phyloP scores from a whole-genome alignment of 2,113 vertebrate species.

The Noturus placidus region DNA sequence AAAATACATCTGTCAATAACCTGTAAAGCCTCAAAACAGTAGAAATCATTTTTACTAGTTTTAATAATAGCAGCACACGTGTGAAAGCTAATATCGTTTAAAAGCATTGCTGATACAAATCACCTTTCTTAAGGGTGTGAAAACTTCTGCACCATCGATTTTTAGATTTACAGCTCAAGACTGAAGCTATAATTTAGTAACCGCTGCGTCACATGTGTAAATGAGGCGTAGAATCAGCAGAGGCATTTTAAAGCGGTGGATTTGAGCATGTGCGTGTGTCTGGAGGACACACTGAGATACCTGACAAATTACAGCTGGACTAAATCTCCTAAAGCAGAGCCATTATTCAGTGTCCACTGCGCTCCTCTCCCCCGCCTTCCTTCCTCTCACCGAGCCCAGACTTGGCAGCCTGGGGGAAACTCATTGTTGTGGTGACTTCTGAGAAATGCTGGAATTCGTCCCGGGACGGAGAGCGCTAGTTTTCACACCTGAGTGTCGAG shows the following conservation, averaged over 20 bases:
- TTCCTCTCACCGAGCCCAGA: background rate
- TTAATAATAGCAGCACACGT: background rate
- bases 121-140: background rate
- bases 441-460: conserved; percentile 37
- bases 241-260: background rate
- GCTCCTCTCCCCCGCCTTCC: background rate
- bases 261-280: background rate
- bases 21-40: too few relatives aligned
- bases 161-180: background rate
- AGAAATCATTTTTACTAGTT: background rate
- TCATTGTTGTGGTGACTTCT: conserved; percentile 36
- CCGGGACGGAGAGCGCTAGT: conserved; percentile 5
- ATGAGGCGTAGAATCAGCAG: background rate
- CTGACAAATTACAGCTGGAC: conserved; percentile 45
- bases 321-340: conserved; percentile 10
- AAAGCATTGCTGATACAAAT: background rate
- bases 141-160: background rate
- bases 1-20: too few relatives aligned
- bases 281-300: conserved; percentile 33
- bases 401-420: conserved; percentile 7
- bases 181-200: background rate
- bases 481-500: conserved; percentile 37
- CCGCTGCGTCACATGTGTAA: background rate
- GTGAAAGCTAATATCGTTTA: background rate
- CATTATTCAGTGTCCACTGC: conserved; percentile 18